phyloP scores from a whole-genome alignment of 2,113 vertebrate genomes.

The Mirza zaza region DNA sequence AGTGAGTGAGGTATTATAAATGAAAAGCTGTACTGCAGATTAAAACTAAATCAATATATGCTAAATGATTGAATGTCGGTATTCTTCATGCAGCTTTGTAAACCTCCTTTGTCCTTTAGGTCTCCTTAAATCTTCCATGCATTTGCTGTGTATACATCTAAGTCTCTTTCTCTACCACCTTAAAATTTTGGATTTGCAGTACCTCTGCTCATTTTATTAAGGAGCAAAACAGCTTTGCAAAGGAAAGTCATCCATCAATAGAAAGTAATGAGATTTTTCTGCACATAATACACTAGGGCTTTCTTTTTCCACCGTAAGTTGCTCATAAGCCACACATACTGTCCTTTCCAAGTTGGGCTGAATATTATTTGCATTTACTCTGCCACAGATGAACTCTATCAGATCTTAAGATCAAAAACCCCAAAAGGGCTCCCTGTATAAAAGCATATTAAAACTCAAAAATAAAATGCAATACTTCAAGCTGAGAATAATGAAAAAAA shows the following conservation, averaged over 20 bases:
- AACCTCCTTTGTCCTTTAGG: neutral
- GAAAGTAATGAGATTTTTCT: constrained; percentile 52
- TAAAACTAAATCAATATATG: constrained; percentile 34
- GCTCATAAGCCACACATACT: neutral
- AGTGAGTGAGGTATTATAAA: neutral
- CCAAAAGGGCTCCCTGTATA: neutral
- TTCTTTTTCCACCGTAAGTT: constrained; percentile 16
- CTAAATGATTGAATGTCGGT: neutral
- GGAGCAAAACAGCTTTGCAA: constrained; percentile 45
- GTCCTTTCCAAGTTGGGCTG: constrained; percentile 10
- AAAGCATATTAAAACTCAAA: constrained; percentile 56
- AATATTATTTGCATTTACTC: constrained; percentile 48
- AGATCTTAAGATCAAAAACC: constrained; percentile 49
- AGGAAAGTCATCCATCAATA: constrained; percentile 52
- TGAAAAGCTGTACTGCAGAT: constrained; percentile 9
- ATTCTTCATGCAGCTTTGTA: neutral
- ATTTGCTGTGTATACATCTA: neutral
- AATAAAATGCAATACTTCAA: constrained; percentile 26
- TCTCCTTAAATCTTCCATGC: neutral
- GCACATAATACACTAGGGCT: neutral
- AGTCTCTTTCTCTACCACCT: neutral
- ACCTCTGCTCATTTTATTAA: constrained; percentile 48
- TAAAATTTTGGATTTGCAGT: constrained; percentile 40
- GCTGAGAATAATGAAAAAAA: constrained; percentile 18
- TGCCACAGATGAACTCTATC: constrained; percentile 25